Percentiles rank a stretch among this genome's conserved stretches.
Evolutionary conservation across 2,888 invertebrate genomes (phyloP).

Genomic region (Cerastis rubricosa): DNA sequence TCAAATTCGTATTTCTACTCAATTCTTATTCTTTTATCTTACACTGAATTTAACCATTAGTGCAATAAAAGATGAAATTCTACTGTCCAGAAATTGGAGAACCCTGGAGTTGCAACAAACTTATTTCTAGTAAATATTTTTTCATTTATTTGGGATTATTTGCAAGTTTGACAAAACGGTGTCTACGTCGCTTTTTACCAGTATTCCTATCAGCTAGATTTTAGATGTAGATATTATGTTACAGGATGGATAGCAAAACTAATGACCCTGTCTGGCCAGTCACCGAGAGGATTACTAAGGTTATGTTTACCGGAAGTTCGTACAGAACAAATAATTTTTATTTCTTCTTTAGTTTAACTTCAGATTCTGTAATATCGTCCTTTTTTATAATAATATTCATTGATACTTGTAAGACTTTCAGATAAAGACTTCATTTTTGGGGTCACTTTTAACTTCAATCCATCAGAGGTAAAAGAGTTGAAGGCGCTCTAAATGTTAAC

Average conservation of each 20-base stretch:
- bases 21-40: conserved; percentile 21
- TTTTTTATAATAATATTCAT: not conserved
- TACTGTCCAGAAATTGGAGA: not conserved
- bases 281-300: not conserved
- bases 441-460: not conserved
- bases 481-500: not conserved
- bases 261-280: too few relatives aligned
- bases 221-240: not conserved
- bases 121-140: not conserved
- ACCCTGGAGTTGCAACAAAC: not conserved
- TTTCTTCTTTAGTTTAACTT: not conserved
- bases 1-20: too few relatives aligned
- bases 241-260: not conserved
- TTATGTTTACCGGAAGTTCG: not conserved
- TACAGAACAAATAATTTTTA: not conserved
- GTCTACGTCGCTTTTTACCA: not conserved
- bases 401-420: too few relatives aligned
- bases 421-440: not conserved
- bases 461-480: not conserved
- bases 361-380: not conserved
- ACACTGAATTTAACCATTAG: conserved; percentile 45
- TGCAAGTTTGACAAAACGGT: not conserved
- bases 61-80: not conserved
- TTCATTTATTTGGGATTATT: not conserved
- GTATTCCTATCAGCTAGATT: not conserved